phyloP scores from a whole-genome alignment of 2,888 invertebrate genomes.

The Stratiomys singularior region DNA sequence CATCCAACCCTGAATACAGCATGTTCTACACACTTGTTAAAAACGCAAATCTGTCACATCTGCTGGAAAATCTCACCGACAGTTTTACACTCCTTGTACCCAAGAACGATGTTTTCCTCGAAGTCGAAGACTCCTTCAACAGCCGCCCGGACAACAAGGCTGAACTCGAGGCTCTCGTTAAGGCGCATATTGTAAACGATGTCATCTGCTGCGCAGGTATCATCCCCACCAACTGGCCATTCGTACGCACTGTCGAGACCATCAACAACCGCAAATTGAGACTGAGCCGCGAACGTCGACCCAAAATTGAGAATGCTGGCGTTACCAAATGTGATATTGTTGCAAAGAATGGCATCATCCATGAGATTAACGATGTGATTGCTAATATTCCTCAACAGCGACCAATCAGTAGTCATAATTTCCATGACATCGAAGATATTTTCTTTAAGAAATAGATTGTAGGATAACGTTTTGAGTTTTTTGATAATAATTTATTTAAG shows the following conservation, averaged over 20 bases:
- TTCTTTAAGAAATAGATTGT: conserved; percentile 52
- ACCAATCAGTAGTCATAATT: conserved; percentile 51
- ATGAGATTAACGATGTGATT: conserved; percentile 65
- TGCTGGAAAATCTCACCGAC: conserved; percentile 59
- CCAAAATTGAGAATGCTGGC: conserved; percentile 65
- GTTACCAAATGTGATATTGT: conserved; percentile 65
- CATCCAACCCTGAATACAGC: conserved; percentile 63
- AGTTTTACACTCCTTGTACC: conserved; percentile 63
- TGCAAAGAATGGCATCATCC: conserved; percentile 64
- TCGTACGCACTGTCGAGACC: conserved; percentile 63
- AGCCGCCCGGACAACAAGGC: conserved; percentile 55
- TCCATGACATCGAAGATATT: conserved; percentile 53
- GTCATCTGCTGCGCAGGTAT: conserved; percentile 65
- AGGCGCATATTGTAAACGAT: conserved; percentile 64
- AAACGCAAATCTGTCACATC: conserved; percentile 61
- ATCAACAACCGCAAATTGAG: conserved; percentile 61
- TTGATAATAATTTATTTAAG: not conserved
- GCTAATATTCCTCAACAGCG: conserved; percentile 54
- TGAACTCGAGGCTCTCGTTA: conserved; percentile 60
- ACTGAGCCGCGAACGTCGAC: conserved; percentile 64
- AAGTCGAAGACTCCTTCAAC: conserved; percentile 59
- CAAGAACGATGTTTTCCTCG: conserved; percentile 64
- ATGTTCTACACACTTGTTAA: conserved; percentile 62
- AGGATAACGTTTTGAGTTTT: not conserved
- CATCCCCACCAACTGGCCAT: conserved; percentile 65